Base-by-base conservation (phyloP, 2,797 vertebrate species). In the Propithecus perrieri region DNA sequence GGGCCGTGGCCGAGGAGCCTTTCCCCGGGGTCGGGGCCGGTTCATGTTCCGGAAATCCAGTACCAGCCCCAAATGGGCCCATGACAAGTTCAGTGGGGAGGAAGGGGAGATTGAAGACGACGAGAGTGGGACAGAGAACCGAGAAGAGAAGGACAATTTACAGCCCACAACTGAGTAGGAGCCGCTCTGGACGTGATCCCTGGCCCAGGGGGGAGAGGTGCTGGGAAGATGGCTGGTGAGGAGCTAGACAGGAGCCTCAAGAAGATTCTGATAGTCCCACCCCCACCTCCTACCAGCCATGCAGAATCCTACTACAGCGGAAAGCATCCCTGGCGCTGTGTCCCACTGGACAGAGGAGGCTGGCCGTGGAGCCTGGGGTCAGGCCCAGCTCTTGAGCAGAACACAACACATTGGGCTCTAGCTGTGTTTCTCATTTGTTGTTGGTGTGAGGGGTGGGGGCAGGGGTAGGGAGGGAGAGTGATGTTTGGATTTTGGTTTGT, bases 1-100 rank as follows among this genome's bases (percentile, higher is more conserved):
- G 63, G 99, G 99, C 69, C 98, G 99, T 0, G 99, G 99, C 57
- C 98, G 99, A 9, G 99, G 99, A 57, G 98, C 98, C 94, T 98
- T 99, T 91, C 97, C 98, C 26, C 99, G 99, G 0, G 99, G 99
- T 17, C 98, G 99, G 83, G 99, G 99, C 5, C 99, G 99, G 85
- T 99, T 99, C 98, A 99, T 99, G 98, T 99, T 99, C 97, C 99
- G 99, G 57, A 99, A 99, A 96, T 99, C 99, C 10, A 99, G 99
- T 98, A 99, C 99, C 98, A 99, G 99, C 97, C 99, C 99, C 97
- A 99, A 99, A 90, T 99, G 99, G 99, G 99, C 99, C 78, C 99
- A 99, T 0, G 99, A 99, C 98, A 99, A 99, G 97, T 99, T 99
- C 98, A 99, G 99, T 53, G 98, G 99, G 72, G 99, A 99, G 75